Base-by-base conservation (phyloP, 2,113 vertebrate genomes). In the Sporophila hypoxantha region DNA sequence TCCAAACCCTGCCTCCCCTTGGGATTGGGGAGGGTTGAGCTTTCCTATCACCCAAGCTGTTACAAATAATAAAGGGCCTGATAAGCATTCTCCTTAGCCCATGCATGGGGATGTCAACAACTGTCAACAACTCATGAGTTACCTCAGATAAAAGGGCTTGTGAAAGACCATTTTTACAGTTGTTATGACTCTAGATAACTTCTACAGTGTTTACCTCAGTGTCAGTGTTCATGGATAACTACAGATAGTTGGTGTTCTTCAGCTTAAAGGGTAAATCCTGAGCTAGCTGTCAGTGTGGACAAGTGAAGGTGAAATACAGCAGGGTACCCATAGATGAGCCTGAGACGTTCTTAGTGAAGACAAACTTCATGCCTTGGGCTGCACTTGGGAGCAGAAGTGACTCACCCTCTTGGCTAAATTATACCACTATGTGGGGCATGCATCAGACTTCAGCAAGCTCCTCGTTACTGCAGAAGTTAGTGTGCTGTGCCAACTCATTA, bases 401-500 rank as follows among this genome's bases (percentile, higher is more conserved):
- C 49, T 91, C 89, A 89, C 47, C 44, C 81, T 88, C 56, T 64
- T 90, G 6, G 15, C 71, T 91, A 85, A 95, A 94, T 91, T 87
- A 79, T 59, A 56, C 41, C 52, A 18, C 84, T 79, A n/a, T 0
- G 6, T 84, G 84, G 74, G 62, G 66, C 83, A 90, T 13, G 70
- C 90, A 93, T 86, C 67, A 92, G 86, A 41, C 68, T 67, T 79
- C 36, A 88, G 78, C 87, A 55, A 79, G 71, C 68, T 93, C 87
- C 75, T 53, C 70, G 91, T 94, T 85, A 94, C 85, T 94, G 81
- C 87, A 85, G 71, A 90, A 94, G 78, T 94, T 84, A 74, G 78
- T 74, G 41, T 60, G 65, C 84, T 87, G 89, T 95, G 94, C 89
- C 94, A 94, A 90, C 84, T 94, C 91, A 95, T 94, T 94, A 91